Evolutionary conservation across 2,113 vertebrate species (phyloP).

Genomic region (Forbesichthys papilliferus): DNA sequence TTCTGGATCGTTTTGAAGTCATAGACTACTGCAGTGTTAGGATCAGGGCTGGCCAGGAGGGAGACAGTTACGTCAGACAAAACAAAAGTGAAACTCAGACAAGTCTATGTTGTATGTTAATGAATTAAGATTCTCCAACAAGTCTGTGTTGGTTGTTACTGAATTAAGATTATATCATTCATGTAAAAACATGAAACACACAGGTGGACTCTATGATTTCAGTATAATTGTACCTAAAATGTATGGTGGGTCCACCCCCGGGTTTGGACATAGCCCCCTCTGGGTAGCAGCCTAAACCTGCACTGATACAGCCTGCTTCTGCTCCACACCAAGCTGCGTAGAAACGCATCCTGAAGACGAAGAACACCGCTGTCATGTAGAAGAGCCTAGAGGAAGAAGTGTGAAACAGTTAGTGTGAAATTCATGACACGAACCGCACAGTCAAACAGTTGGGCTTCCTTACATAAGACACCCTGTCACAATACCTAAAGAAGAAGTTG

Average conservation of each 20-base stretch:
- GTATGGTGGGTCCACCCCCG: slow-evolving; percentile 84
- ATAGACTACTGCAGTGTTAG: slow-evolving; percentile 68
- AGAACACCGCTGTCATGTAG: slow-evolving; percentile 89
- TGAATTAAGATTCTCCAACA: no score
- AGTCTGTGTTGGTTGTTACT: no score
- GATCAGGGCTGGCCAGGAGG: slow-evolving; percentile 64
- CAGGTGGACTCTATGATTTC: background rate
- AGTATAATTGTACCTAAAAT: slow-evolving; percentile 71
- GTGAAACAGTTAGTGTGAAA: background rate
- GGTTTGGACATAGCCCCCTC: slow-evolving; percentile 81
- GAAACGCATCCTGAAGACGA: slow-evolving; percentile 91
- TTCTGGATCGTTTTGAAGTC: slow-evolving; percentile 89
- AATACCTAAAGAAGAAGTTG: slow-evolving; percentile 76
- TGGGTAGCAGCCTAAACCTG: slow-evolving; percentile 88
- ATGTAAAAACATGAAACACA: background rate
- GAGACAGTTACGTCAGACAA: background rate
- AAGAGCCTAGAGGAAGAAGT: slow-evolving; percentile 73
- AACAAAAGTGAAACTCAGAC: no score
- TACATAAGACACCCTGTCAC: background rate
- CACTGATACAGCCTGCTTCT: slow-evolving; percentile 86
- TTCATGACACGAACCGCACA: background rate
- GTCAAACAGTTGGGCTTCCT: background rate
- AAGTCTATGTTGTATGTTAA: no score
- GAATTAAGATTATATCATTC: no score
- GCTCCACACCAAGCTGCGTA: slow-evolving; percentile 88